Base-by-base conservation (phyloP, 2,797 vertebrate genomes). In the Hyperoplus immaculatus region DNA sequence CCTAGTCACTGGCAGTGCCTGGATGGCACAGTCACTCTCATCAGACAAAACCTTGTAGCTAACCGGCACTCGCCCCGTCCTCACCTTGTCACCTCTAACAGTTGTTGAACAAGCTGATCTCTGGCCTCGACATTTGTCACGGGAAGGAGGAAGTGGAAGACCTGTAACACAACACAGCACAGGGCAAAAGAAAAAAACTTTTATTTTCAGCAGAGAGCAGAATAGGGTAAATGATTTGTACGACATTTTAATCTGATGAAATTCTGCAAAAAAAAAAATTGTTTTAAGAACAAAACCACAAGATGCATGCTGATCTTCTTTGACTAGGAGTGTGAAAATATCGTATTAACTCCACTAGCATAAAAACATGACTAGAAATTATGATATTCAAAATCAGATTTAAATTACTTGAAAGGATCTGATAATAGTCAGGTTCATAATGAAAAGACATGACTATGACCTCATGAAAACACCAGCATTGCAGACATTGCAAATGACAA, bases 1-100 rank as follows among this genome's bases (percentile, higher is more conserved):
- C 92, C 91, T 80, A 74, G 86, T 94, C 89, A 94, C 90, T 92
- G 90, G 86, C 89, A 83, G 88, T 83, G 89, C 90, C 92, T 89
- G 85, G 81, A 78, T 57, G 88, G 90, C 82, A 75, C 83, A 89
- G 82, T 75, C 70, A 90, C 88, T 85, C 78, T 94, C 94, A 95
- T 95, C 90, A 90, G 94, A 91, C 77, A 87, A 82, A 80, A 78
- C 75, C 89, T 74, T 70, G 82, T 63, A 29, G 70, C 67, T 61
- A 38, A 75, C 78, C n/a, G 65, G 55, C 81, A 68, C 69, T 69
- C 66, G 59, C 60, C 63, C 46, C 10, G 61, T 74, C 82, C 81
- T 88, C 84, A 36, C 66, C 75, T 88, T 1, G 81, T 87, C 76
- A 82, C 89, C 91, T 85, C 82, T 91, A 93, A 87, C 82, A 91